A percentile compares a stretch with the other conserved stretches of the same genome.
phyloP scores from a whole-genome alignment of 92 coral and sea anemone species.

The Montipora capitata region DNA sequence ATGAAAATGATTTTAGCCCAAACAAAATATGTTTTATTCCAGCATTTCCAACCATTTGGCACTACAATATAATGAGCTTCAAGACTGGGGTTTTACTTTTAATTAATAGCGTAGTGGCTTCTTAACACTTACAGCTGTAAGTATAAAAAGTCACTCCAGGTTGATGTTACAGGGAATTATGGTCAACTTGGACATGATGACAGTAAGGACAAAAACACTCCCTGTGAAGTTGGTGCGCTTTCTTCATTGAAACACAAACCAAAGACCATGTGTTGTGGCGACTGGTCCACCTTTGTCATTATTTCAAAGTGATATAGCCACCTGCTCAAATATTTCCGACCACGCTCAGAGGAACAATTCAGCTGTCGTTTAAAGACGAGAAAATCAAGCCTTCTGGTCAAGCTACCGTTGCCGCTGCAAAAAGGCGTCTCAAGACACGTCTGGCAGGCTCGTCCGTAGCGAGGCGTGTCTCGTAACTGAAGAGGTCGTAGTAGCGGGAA shows the following conservation, averaged over 20 bases:
- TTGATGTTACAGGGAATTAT: constrained; percentile 75
- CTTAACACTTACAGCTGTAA: background rate
- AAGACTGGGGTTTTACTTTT: too few species aligned
- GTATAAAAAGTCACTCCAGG: background rate
- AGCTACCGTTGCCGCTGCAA: too few species aligned
- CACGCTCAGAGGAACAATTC: background rate
- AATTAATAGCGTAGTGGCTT: too few species aligned
- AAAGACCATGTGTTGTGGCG: constrained; percentile 62
- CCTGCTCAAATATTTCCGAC: background rate
- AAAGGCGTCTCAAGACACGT: too few species aligned
- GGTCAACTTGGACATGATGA: constrained; percentile 95
- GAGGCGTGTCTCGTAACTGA: too few species aligned
- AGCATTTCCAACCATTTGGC: too few species aligned
- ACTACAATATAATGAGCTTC: too few species aligned
- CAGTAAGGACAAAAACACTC: constrained; percentile 55
- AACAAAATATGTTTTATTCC: too few species aligned
- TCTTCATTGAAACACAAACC: constrained; percentile 36
- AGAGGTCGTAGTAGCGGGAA: too few species aligned
- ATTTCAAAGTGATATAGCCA: constrained; percentile 2
- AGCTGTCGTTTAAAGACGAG: background rate
- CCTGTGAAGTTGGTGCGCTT: constrained; percentile 59
- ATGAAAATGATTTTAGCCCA: too few species aligned
- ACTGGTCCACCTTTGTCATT: constrained; percentile 74
- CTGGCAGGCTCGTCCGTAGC: too few species aligned
- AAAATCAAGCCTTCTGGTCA: too few species aligned